Conservation (phyloP, 1,140 invertebrate genomes). For the Rhopalosiphum maidis region DNA sequence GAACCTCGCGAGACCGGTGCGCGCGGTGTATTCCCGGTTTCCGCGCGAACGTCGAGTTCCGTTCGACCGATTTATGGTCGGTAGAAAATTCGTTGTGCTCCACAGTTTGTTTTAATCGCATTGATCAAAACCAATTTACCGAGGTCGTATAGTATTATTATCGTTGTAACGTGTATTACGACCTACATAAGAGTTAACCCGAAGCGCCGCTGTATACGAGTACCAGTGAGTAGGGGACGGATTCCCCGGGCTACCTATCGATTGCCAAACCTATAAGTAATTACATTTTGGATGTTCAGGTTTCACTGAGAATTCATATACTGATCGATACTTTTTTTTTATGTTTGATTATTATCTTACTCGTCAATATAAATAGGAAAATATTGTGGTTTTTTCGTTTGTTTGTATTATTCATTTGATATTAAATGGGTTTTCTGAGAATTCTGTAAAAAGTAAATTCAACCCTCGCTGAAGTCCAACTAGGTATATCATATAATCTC, state of each 20-base stretch:
- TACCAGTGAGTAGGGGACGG: neutral
- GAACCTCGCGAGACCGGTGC: neutral
- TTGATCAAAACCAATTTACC: neutral
- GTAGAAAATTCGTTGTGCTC: neutral
- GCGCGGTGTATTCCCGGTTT: neutral
- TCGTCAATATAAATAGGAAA: neutral
- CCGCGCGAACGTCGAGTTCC: neutral
- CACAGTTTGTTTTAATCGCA: slow-evolving; percentile 3
- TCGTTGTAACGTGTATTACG: neutral
- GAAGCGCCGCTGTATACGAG: neutral
- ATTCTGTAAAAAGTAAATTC: neutral
- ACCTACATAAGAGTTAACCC: neutral
- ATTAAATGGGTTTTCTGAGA: neutral
- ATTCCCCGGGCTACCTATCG: neutral
- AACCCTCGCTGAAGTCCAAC: neutral
- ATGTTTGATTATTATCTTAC: neutral
- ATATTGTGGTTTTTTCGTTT: neutral
- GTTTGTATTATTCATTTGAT: neutral
- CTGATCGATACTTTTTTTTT: neutral
- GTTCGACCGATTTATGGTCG: neutral
- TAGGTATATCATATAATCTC: neutral
- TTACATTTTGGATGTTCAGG: neutral
- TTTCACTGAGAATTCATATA: neutral
- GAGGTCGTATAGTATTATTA: neutral
- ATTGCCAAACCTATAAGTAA: neutral